These are phyloP conservation scores for Pyrochroa serraticornis DNA, from an alignment of 2,888 invertebrate genomes.

Conservation along the genomic window DNA sequence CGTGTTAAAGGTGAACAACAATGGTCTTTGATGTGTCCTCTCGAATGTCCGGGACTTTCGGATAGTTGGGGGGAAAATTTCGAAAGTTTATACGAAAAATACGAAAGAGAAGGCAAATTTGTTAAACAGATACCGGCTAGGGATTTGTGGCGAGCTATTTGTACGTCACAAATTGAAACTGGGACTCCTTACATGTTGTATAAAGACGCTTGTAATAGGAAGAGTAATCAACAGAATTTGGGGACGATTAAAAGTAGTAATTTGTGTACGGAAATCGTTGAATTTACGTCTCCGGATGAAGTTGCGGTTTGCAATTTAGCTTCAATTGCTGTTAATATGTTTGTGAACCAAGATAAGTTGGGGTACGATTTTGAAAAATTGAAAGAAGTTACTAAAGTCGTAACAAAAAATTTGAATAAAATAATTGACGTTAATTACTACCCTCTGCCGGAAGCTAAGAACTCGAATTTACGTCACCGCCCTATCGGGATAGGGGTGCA, in stretches of 20 bases:
- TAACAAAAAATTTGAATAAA: slow-evolving; percentile 92
- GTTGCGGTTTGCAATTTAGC: slow-evolving; percentile 98
- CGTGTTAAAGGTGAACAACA: slow-evolving; percentile 81
- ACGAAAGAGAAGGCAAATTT: slow-evolving; percentile 80
- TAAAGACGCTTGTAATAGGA: slow-evolving; percentile 95
- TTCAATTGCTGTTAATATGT: slow-evolving; percentile 95
- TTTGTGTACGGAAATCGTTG: slow-evolving; percentile 96
- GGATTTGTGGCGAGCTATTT: slow-evolving; percentile 90
- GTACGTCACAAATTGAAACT: slow-evolving; percentile 95
- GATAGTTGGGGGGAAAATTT: slow-evolving; percentile 97
- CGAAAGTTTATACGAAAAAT: slow-evolving; percentile 82
- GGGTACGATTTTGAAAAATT: slow-evolving; percentile 88
- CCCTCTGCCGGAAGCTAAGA: slow-evolving; percentile 86
- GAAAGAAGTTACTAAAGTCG: slow-evolving; percentile 84
- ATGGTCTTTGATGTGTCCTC: slow-evolving; percentile 98
- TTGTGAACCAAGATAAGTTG: slow-evolving; percentile 75
- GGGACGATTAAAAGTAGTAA: slow-evolving; percentile 99
- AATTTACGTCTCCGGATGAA: slow-evolving; percentile 91
- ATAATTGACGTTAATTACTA: slow-evolving; percentile 97
- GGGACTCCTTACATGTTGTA: slow-evolving; percentile 98
- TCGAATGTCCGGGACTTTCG: slow-evolving; percentile 85
- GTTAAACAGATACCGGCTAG: slow-evolving; percentile 77
- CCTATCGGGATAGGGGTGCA: slow-evolving; percentile 95
- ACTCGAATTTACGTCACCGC: slow-evolving; percentile 85
- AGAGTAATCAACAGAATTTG: slow-evolving; percentile 97